Evolutionary conservation across 2,797 vertebrate genomes (phyloP).

Genomic region (Sitta carolinensis): DNA sequence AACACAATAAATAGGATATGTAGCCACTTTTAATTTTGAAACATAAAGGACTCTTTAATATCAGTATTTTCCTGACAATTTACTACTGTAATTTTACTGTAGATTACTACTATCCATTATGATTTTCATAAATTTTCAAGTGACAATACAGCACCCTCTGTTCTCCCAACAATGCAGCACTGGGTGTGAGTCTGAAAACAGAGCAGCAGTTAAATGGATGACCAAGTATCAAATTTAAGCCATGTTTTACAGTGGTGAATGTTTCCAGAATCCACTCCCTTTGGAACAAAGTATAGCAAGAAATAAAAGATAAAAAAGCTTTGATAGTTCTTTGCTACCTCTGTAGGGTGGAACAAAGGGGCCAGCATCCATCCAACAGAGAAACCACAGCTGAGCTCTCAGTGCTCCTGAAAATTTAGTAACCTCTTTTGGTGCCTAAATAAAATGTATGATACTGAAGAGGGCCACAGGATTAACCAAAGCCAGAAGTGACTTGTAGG

Average conservation of each 20-base stretch:
- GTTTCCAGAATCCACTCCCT: slow-evolving; percentile 25
- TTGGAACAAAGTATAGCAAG: neutral
- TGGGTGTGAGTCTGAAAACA: neutral
- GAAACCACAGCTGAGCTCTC: neutral
- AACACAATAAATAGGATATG: neutral
- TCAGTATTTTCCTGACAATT: neutral
- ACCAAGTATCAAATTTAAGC: neutral
- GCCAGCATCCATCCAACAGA: neutral
- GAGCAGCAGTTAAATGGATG: neutral
- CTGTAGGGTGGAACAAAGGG: neutral
- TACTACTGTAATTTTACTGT: neutral
- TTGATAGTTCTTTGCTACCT: neutral
- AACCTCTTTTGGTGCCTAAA: neutral
- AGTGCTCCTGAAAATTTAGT: neutral
- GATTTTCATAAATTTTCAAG: neutral
- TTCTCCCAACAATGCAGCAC: fast-evolving
- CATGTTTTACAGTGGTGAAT: neutral
- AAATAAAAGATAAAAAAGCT: neutral
- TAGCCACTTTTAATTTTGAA: neutral
- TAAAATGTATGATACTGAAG: neutral
- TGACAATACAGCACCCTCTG: neutral
- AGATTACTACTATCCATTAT: neutral
- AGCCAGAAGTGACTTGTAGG: neutral
- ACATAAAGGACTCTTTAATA: neutral
- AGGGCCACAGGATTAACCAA: neutral